A percentile compares a stretch with the other conserved stretches of the same genome.
These are phyloP conservation scores for Lithobius niger DNA, from an alignment of 1,140 invertebrate genomes.

Conservation along the genomic window DNA sequence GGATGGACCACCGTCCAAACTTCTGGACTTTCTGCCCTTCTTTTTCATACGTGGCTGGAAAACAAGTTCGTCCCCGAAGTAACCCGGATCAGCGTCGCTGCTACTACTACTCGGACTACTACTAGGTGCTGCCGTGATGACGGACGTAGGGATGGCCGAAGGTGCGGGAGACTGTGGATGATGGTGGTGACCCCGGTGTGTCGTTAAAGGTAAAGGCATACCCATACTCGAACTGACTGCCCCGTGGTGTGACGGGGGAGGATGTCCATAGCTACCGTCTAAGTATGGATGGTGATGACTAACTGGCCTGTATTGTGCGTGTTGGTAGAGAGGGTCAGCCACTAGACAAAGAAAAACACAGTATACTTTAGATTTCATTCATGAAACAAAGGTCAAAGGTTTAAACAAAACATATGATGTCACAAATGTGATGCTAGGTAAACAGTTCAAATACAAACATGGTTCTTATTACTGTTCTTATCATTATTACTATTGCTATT, in stretches of 20 bases:
- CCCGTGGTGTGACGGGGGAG: not conserved
- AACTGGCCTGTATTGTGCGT: not conserved
- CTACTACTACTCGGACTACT: conserved; percentile 31
- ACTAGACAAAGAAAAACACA: not conserved
- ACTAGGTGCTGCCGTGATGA: conserved; percentile 54
- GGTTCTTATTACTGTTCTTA: too few relatives aligned
- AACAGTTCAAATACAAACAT: too few relatives aligned
- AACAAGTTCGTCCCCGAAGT: conserved; percentile 65
- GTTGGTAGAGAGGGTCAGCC: not conserved
- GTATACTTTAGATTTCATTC: too few relatives aligned
- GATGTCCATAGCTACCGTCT: not conserved
- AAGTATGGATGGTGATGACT: conserved; percentile 10
- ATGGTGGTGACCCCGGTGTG: conserved; percentile 2
- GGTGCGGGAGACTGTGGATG: conserved; percentile 26
- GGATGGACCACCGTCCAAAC: conserved; percentile 30
- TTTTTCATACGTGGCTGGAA: conserved; percentile 57
- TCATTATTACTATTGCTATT: too few relatives aligned
- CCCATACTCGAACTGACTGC: not conserved
- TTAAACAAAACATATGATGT: too few relatives aligned
- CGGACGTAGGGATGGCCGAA: conserved; percentile 43
- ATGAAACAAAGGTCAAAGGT: too few relatives aligned
- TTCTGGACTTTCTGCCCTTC: conserved; percentile 42
- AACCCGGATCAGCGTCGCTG: conserved; percentile 58
- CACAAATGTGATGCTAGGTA: too few relatives aligned
- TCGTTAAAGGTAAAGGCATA: conserved; percentile 2